A percentile compares a stretch with the other conserved stretches of the same genome.
phyloP scores from a whole-genome alignment of 2,888 invertebrate species.

The Drepanosiphum platanoidis region DNA sequence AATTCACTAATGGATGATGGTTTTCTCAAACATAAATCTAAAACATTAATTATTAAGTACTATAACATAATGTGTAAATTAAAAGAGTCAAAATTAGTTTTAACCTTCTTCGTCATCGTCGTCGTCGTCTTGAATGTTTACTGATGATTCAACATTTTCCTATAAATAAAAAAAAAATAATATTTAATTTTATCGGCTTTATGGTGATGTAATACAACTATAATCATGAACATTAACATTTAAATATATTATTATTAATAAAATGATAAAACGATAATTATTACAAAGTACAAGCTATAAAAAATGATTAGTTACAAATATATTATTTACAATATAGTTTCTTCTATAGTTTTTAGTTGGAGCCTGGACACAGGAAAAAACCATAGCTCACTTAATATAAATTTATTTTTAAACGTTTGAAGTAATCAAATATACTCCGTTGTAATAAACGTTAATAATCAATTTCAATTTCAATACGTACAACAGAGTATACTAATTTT shows the following conservation, averaged over 20 bases:
- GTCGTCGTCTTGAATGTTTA: conserved; percentile 74
- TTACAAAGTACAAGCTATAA: too few relatives aligned
- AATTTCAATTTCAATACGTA: neutral
- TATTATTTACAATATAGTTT: too few relatives aligned
- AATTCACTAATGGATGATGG: conserved; percentile 86
- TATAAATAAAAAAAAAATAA: neutral
- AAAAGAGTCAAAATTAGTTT: neutral
- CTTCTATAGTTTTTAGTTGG: too few relatives aligned
- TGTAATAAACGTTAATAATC: too few relatives aligned
- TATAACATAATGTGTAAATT: neutral
- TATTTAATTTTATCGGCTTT: neutral
- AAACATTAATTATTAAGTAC: conserved; percentile 34
- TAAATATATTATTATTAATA: too few relatives aligned
- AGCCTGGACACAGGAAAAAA: too few relatives aligned
- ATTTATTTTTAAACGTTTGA: too few relatives aligned
- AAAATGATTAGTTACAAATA: too few relatives aligned
- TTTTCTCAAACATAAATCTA: conserved; percentile 74
- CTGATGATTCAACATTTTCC: conserved; percentile 57
- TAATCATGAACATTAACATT: too few relatives aligned
- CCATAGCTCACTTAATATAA: too few relatives aligned
- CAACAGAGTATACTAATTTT: neutral
- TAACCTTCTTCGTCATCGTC: conserved; percentile 85
- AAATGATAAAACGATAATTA: too few relatives aligned
- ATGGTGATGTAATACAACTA: neutral
- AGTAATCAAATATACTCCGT: too few relatives aligned